Conservation (phyloP, 2,888 invertebrate species). For the Catotricha subobsoleta region DNA sequence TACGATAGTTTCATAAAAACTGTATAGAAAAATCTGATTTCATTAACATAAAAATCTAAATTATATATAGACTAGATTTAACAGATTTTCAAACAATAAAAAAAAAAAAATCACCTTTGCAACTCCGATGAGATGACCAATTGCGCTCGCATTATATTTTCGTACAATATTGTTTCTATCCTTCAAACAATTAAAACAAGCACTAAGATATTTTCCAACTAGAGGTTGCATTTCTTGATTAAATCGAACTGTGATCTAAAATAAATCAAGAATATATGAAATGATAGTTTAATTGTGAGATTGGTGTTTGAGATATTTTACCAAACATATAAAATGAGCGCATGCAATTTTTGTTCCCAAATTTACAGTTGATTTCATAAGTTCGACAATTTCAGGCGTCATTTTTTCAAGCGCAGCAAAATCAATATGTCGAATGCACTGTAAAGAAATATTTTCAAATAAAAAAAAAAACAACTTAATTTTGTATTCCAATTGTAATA, state of each 20-base stretch:
- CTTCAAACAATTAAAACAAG: constrained; percentile 50
- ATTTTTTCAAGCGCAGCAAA: constrained; percentile 57
- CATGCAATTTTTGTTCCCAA: constrained; percentile 71
- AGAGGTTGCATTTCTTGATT: constrained; percentile 36
- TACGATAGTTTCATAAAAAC: neutral
- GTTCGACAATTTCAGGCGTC: constrained; percentile 62
- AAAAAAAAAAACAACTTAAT: too few species aligned
- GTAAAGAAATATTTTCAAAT: too few species aligned
- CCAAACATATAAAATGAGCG: constrained; percentile 57
- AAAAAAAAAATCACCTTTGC: constrained; percentile 42
- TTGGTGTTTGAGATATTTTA: too few species aligned
- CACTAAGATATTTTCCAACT: constrained; percentile 37
- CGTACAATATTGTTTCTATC: constrained; percentile 71
- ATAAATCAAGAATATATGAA: too few species aligned
- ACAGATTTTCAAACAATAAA: constrained; percentile 17
- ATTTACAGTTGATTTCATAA: constrained; percentile 61
- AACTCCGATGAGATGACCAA: constrained; percentile 65
- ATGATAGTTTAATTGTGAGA: too few species aligned
- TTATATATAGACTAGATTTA: neutral
- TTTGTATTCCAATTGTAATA: constrained; percentile 25
- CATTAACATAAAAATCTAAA: constrained; percentile 3
- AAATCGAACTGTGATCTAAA: constrained; percentile 30
- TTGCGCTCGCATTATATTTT: constrained; percentile 64
- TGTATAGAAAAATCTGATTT: neutral
- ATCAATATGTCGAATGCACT: constrained; percentile 56